Conservation (phyloP, 2,113 vertebrate species). For the Pelodiscus sinensis region DNA sequence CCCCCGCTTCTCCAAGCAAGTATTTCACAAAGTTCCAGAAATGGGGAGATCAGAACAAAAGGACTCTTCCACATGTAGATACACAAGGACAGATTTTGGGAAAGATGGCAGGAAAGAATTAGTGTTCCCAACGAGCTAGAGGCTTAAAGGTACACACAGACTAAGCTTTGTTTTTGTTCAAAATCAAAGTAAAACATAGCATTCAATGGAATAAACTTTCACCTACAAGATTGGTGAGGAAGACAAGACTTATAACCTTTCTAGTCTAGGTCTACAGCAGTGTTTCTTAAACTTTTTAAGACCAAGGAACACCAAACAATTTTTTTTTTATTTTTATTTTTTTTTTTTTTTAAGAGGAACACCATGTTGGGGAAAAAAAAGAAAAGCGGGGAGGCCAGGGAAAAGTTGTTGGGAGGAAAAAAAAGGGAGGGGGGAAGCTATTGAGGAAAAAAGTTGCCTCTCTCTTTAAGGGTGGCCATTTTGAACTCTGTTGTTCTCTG, state of each 20-base stretch:
- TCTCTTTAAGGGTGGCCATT: too few species aligned
- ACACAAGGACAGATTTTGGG: background rate
- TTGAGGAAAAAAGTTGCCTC: too few species aligned
- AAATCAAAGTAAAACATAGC: background rate
- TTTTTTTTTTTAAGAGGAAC: too few species aligned
- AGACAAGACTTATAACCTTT: background rate
- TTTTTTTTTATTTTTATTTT: too few species aligned
- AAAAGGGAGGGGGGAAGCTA: too few species aligned
- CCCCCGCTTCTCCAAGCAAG: background rate
- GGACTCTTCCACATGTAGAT: background rate
- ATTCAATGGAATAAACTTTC: accelerated
- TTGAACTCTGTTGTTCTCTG: too few species aligned
- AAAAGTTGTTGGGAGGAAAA: too few species aligned
- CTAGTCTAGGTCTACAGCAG: background rate
- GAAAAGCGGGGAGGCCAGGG: too few species aligned
- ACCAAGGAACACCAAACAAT: too few species aligned
- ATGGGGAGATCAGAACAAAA: background rate
- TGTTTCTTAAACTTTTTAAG: too few species aligned
- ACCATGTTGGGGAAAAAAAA: too few species aligned
- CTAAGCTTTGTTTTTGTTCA: background rate
- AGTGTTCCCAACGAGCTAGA: background rate
- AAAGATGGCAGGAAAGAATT: background rate
- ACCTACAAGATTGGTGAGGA: background rate
- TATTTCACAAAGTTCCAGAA: background rate
- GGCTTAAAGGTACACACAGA: background rate